Conservation (phyloP, 2,113 vertebrate species). For the Rafetus swinhoei region DNA sequence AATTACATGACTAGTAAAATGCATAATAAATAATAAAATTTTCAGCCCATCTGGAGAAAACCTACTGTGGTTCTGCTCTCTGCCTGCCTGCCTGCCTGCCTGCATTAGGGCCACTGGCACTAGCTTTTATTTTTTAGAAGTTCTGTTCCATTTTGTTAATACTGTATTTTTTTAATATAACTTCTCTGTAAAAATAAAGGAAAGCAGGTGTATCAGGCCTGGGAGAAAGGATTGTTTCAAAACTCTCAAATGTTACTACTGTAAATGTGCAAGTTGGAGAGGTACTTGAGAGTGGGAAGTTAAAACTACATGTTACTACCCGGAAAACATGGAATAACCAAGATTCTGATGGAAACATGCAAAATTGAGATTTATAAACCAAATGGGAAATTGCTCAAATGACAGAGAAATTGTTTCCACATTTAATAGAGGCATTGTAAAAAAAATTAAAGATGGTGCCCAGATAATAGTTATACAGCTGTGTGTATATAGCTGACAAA, state of each 20-base stretch:
- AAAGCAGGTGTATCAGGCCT: slow-evolving; percentile 8
- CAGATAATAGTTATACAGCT: neutral
- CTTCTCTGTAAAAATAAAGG: slow-evolving; percentile 1
- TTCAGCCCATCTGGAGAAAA: slow-evolving; percentile 34
- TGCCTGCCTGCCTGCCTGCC: neutral
- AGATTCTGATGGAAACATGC: neutral
- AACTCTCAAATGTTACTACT: slow-evolving; percentile 57
- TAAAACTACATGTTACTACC: neutral
- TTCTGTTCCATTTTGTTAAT: neutral
- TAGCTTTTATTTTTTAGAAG: slow-evolving; percentile 53
- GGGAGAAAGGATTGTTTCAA: slow-evolving; percentile 31
- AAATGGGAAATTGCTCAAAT: slow-evolving; percentile 3
- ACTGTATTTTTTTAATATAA: slow-evolving; percentile 19
- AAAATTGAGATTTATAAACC: slow-evolving; percentile 11
- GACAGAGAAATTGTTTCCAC: neutral
- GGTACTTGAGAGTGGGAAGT: neutral
- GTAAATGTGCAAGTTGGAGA: slow-evolving; percentile 42
- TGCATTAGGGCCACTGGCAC: slow-evolving; percentile 7
- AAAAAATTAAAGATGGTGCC: slow-evolving; percentile 25
- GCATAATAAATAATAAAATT: slow-evolving; percentile 60
- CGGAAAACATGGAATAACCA: neutral
- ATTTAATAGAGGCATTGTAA: neutral
- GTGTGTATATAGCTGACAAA: neutral
- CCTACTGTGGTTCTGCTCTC: neutral
- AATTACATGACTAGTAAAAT: slow-evolving; percentile 44